Percentiles rank a stretch among this genome's conserved stretches.
These are phyloP conservation scores for Pantala flavescens DNA, from an alignment of 1,140 invertebrate genomes.

Conservation along the genomic window DNA sequence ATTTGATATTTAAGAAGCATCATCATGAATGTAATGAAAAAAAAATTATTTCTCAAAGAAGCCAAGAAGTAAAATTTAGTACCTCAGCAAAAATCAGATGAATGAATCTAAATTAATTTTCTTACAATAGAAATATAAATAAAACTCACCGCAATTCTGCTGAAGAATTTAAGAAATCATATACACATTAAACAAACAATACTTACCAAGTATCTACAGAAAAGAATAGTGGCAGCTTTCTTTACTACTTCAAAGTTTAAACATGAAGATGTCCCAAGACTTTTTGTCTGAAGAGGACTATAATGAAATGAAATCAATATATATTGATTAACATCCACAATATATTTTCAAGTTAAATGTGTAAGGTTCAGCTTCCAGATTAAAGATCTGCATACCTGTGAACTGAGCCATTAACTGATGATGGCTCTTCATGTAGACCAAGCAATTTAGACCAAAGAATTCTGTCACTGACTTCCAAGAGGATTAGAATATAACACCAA, in stretches of 20 bases:
- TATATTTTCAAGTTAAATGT: slow-evolving; percentile 3
- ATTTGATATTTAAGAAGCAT: too few relatives aligned
- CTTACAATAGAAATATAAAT: too few relatives aligned
- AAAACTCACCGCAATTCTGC: too few relatives aligned
- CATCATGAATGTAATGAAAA: too few relatives aligned
- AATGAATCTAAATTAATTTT: too few relatives aligned
- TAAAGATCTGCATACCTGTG: neutral
- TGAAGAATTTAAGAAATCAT: too few relatives aligned
- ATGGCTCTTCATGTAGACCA: slow-evolving; percentile 16
- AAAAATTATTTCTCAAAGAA: too few relatives aligned
- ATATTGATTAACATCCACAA: slow-evolving; percentile 4
- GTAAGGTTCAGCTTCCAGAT: neutral
- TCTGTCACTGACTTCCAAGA: slow-evolving; percentile 51
- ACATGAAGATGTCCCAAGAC: slow-evolving; percentile 23
- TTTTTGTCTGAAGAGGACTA: neutral
- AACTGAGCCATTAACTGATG: neutral
- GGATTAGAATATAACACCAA: slow-evolving; percentile 58
- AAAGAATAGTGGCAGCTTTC: slow-evolving; percentile 48
- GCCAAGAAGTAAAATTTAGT: too few relatives aligned
- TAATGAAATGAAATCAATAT: slow-evolving; percentile 16
- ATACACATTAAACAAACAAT: too few relatives aligned
- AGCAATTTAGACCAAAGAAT: slow-evolving; percentile 51
- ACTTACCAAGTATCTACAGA: slow-evolving; percentile 59
- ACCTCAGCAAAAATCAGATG: too few relatives aligned
- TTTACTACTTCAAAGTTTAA: slow-evolving; percentile 46